Percentiles rank a stretch among this genome's conserved stretches.
Conservation (phyloP, 2,888 invertebrate species). For the Rhagophthalmus giganteus region DNA sequence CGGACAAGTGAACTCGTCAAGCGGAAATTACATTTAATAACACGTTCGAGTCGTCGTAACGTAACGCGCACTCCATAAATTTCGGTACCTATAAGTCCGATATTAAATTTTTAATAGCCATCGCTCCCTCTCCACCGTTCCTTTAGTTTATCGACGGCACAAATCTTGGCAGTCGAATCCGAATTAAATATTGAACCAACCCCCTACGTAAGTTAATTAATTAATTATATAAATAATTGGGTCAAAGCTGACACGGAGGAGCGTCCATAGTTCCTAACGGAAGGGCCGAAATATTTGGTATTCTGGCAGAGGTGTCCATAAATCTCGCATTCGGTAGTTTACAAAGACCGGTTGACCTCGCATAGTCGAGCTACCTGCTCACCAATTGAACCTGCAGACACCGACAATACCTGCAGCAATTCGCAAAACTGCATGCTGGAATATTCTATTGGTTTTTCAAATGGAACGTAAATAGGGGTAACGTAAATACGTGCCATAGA, state of each 20-base stretch:
- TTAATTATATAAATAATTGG: constrained; percentile 37
- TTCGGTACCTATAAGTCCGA: background rate
- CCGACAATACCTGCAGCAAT: constrained; percentile 9
- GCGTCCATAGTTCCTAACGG: constrained; percentile 10
- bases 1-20: background rate
- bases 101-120: background rate
- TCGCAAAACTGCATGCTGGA: constrained; percentile 8
- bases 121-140: background rate
- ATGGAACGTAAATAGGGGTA: background rate
- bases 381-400: constrained; percentile 24
- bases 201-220: constrained; percentile 35
- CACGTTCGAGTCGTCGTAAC: background rate
- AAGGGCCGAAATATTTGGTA: constrained; percentile 39
- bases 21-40: background rate
- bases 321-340: constrained; percentile 43
- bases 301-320: constrained; percentile 38
- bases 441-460: too few species aligned
- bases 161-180: background rate
- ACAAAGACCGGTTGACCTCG: constrained; percentile 41
- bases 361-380: constrained; percentile 32
- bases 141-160: background rate
- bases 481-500: background rate
- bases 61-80: background rate
- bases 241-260: constrained; percentile 34
- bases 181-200: constrained; percentile 10